These are phyloP conservation scores for Astur gentilis DNA, from an alignment of 2,113 vertebrate genomes.

Conservation along the genomic window DNA sequence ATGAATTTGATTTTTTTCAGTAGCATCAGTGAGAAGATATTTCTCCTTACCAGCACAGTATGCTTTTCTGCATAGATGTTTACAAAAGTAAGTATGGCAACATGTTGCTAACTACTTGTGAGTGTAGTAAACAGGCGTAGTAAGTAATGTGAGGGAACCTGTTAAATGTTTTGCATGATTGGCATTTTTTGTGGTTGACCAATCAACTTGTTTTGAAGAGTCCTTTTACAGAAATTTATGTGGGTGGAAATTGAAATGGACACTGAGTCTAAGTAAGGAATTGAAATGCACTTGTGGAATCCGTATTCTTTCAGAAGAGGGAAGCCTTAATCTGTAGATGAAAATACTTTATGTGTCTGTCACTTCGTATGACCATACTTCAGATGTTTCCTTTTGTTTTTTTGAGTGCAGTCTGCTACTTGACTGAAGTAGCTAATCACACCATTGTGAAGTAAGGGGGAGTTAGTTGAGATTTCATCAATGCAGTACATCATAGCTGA, in stretches of 20 bases:
- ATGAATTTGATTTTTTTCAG: background rate
- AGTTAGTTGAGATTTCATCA: background rate
- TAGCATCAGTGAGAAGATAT: background rate
- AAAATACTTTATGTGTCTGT: background rate
- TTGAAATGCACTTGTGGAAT: background rate
- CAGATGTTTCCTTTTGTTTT: background rate
- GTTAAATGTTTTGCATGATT: background rate
- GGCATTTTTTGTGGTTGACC: background rate
- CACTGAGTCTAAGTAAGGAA: background rate
- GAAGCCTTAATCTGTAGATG: background rate
- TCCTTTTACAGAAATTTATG: background rate
- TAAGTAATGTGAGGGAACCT: background rate
- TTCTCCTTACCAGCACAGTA: background rate
- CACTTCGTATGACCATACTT: background rate
- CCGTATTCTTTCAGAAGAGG: background rate
- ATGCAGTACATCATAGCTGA: background rate
- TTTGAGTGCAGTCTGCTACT: background rate
- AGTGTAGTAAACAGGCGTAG: background rate
- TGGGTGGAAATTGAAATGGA: background rate
- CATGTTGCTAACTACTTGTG: background rate
- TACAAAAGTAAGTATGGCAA: background rate
- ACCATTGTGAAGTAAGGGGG: background rate
- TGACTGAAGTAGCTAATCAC: background rate
- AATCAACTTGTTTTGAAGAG: background rate
- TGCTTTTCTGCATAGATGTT: background rate